phyloP scores from a whole-genome alignment of 2,888 invertebrate genomes.

The Dolomedes plantarius region DNA sequence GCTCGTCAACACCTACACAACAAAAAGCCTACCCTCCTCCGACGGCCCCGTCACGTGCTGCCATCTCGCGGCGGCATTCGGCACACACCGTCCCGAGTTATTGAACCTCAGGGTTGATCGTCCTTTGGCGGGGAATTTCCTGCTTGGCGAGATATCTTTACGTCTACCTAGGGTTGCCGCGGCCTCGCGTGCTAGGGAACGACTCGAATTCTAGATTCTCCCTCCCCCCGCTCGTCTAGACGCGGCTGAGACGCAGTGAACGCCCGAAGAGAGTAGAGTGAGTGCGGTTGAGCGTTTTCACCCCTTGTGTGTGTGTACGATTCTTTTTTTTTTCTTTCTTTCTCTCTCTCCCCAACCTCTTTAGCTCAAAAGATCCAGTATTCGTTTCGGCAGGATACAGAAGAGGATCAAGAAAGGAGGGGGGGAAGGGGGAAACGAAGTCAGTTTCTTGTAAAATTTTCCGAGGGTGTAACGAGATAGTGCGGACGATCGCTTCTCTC shows the following conservation, averaged over 20 bases:
- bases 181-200: constrained; percentile 57
- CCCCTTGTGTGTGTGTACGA: constrained; percentile 12
- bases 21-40: not conserved
- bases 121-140: constrained; percentile 9
- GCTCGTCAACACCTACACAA: constrained; percentile 25
- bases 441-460: no score
- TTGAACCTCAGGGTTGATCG: constrained; percentile 51
- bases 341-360: not conserved
- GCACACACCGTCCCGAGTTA: constrained; percentile 24
- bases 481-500: no score
- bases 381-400: constrained; percentile 34
- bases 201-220: constrained; percentile 46
- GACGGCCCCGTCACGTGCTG: constrained; percentile 10
- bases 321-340: constrained; percentile 25
- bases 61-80: constrained; percentile 33
- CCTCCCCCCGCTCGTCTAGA: constrained; percentile 40
- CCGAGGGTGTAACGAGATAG: no score
- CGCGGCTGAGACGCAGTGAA: constrained; percentile 63
- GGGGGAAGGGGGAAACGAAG: no score
- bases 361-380: not conserved
- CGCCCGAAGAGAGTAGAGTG: constrained; percentile 40
- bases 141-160: constrained; percentile 44
- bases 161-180: constrained; percentile 40
- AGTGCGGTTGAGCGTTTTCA: constrained; percentile 48
- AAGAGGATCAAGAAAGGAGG: no score